Evolutionary conservation across 2,888 invertebrate genomes (phyloP).

Genomic region (Andrena marginata): DNA sequence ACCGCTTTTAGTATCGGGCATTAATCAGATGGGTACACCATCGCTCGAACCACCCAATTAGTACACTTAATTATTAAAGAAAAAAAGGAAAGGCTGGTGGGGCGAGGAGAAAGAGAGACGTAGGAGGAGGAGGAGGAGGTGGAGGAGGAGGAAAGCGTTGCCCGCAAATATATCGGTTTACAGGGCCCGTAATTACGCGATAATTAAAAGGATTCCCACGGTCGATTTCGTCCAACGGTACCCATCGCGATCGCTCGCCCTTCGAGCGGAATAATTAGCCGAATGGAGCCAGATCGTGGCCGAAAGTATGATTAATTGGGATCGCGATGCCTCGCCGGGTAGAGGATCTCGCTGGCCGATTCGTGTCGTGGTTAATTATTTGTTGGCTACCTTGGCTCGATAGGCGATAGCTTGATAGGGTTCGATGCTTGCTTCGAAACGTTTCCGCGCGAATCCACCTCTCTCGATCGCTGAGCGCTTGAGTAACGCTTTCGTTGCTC

Average conservation of each 20-base stretch:
- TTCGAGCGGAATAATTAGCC: constrained; percentile 53
- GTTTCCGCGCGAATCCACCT: constrained; percentile 21
- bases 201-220: constrained; percentile 68
- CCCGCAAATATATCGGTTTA: constrained; percentile 36
- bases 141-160: neutral
- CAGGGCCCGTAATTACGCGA: constrained; percentile 48
- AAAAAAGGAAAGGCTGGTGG: neutral
- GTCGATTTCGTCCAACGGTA: constrained; percentile 55
- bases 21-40: constrained; percentile 62
- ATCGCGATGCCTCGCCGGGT: neutral
- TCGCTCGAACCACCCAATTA: constrained; percentile 59
- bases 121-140: neutral
- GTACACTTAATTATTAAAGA: constrained; percentile 59
- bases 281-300: constrained; percentile 6
- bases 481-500: constrained; percentile 59
- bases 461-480: constrained; percentile 34
- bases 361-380: constrained; percentile 24
- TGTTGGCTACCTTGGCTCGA: neutral
- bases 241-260: constrained; percentile 35
- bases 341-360: neutral
- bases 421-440: neutral
- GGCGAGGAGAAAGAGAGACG: too few species aligned
- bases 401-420: too few species aligned
- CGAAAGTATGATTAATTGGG: constrained; percentile 7
- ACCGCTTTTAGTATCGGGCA: constrained; percentile 64